Base-by-base conservation (phyloP, 2,888 invertebrate genomes). In the Galeopsomyia nigrocyanea region DNA sequence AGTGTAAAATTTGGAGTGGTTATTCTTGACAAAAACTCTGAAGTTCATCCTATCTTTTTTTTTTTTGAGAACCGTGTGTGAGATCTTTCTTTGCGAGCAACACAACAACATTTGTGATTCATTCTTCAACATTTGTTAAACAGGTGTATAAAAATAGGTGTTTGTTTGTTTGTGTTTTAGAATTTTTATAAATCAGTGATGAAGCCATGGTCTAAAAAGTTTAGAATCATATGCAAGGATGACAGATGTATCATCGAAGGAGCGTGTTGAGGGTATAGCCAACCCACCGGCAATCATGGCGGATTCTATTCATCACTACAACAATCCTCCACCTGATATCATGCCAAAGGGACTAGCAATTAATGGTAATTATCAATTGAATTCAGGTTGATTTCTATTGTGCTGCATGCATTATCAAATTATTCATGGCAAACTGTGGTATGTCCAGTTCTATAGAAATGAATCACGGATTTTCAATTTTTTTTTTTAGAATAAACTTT, bases 241-340 rank as follows among this genome's bases (percentile, higher is more conserved):
- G 85, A 81, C 82, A 80, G 83, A 85, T 81, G 79, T 82, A 77
- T 79, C 82, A 74, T 79, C 80, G 67, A 83, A 81, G 77, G 81
- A 82, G 79, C 80, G 82, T 83, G 83, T 83, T 84, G 82, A 85
- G 78, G 80, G 78, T 63, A 78, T 81, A 78, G 79, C 79, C 77
- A 82, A 81, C 78, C 80, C 80, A 77, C 79, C 79, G 77, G 81
- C 78, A 80, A 81, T 83, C 77, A 86, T 86, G 86, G 82, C 85
- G 64, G 85, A 83, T 75, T 80, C 84, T 71, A 79, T 82, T 68
- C 81, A 82, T 68, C 83, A 82, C 77, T 86, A 81, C 74, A 80
- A 80, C 74, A 83, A 83, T 76, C 84, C 82, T 76, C 83, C 85
- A 78, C 83, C 83, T 71, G 84, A 86, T 80, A 83, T 85, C 77